Evolutionary conservation across 2,113 vertebrate species (phyloP).

Genomic region (Fukomys damarensis): DNA sequence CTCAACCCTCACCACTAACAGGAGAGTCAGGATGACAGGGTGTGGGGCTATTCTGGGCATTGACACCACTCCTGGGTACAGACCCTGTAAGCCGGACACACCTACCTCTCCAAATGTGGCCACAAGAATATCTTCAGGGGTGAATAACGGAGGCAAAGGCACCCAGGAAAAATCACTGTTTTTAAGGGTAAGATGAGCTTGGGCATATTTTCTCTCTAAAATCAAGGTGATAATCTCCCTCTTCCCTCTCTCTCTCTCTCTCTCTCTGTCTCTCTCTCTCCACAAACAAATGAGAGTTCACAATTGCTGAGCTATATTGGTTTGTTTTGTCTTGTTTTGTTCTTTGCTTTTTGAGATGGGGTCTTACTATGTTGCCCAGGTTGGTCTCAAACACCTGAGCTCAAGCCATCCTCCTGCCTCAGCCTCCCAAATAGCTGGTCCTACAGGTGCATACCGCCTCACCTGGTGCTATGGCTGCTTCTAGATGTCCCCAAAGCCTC

Average conservation of each 20-base stretch:
- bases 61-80: background rate
- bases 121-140: background rate
- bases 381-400: background rate
- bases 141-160: background rate
- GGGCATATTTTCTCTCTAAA: conserved; percentile 4
- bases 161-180: background rate
- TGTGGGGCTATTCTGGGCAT: background rate
- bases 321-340: too few species aligned
- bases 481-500: too few species aligned
- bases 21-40: background rate
- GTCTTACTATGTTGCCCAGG: too few species aligned
- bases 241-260: too few species aligned
- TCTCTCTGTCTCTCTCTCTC: too few species aligned
- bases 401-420: background rate
- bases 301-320: background rate
- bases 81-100: background rate
- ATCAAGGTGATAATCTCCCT: background rate
- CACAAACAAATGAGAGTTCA: background rate
- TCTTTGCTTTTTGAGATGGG: too few species aligned
- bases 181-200: background rate
- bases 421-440: background rate
- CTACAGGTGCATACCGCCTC: background rate
- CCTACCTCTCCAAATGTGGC: too few species aligned
- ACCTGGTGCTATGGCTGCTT: too few species aligned
- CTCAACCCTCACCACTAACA: background rate